Percentiles rank a stretch among this genome's conserved stretches.
These are phyloP conservation scores for Epinotia brunnichana DNA, from an alignment of 2,888 invertebrate species.

Conservation along the genomic window DNA sequence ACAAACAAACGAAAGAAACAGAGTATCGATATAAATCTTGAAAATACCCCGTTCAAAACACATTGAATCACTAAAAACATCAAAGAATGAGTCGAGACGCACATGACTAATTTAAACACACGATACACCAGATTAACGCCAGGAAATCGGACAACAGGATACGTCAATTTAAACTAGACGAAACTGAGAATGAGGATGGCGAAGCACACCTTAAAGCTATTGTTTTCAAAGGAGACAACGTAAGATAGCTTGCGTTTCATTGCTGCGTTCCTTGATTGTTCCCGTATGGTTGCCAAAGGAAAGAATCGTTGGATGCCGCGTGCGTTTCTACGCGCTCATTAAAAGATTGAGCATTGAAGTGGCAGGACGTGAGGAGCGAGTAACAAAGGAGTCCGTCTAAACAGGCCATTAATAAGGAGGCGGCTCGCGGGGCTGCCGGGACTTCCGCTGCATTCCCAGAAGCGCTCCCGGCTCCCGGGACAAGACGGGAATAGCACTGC, in stretches of 20 bases:
- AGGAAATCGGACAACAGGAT: constrained; percentile 80
- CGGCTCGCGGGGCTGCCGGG: constrained; percentile 73
- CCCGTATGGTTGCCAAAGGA: constrained; percentile 46
- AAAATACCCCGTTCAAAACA: constrained; percentile 57
- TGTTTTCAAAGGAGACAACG: constrained; percentile 54
- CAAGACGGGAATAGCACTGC: constrained; percentile 77
- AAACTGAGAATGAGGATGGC: constrained; percentile 67
- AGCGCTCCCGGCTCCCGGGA: constrained; percentile 72
- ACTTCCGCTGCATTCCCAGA: constrained; percentile 81
- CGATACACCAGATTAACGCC: constrained; percentile 72
- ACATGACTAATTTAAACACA: constrained; percentile 71
- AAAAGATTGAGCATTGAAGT: constrained; percentile 62
- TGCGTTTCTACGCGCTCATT: constrained; percentile 50
- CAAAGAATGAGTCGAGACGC: constrained; percentile 63
- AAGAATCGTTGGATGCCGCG: constrained; percentile 52
- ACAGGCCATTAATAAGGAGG: constrained; percentile 83
- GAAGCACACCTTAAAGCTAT: constrained; percentile 60
- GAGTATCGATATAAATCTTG: constrained; percentile 52
- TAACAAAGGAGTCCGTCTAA: constrained; percentile 81
- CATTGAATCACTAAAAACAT: constrained; percentile 62
- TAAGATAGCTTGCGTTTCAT: constrained; percentile 51
- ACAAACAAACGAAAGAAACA: constrained; percentile 42
- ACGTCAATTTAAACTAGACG: constrained; percentile 78
- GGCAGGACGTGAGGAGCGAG: constrained; percentile 74
- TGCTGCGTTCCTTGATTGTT: constrained; percentile 50